phyloP scores from a whole-genome alignment of 1,140 invertebrate genomes.

The Leucophenga varia region DNA sequence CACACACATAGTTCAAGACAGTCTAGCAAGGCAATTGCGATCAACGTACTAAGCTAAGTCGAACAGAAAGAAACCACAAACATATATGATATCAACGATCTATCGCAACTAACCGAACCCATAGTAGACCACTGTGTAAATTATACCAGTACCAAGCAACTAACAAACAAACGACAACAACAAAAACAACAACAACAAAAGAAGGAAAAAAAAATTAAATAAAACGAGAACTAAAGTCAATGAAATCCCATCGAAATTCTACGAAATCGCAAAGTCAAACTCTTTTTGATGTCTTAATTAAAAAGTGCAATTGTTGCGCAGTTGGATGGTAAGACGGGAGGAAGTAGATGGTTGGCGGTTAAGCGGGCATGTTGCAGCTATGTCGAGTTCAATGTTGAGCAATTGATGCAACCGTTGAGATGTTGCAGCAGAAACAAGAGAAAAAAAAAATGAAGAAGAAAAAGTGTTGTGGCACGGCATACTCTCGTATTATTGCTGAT shows the following conservation, averaged over 20 bases:
- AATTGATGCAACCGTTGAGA: conserved; percentile 13
- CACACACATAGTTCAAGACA: too few species aligned
- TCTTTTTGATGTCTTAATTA: conserved; percentile 16
- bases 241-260: conserved; percentile 11
- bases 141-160: too few species aligned
- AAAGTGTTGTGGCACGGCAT: conserved; percentile 21
- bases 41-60: too few species aligned
- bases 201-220: background rate
- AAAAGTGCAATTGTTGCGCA: conserved; percentile 14
- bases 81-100: too few species aligned
- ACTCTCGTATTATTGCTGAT: too few species aligned
- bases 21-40: too few species aligned
- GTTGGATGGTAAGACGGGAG: background rate
- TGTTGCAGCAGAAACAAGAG: conserved; percentile 36
- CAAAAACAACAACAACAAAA: conserved; percentile 2
- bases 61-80: too few species aligned
- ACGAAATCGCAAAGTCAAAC: conserved; percentile 13
- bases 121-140: too few species aligned
- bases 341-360: background rate
- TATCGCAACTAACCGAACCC: too few species aligned
- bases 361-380: background rate
- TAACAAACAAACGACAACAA: too few species aligned
- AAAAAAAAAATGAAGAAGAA: too few species aligned
- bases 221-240: background rate
- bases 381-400: conserved; percentile 44